These are phyloP conservation scores for Hormaphis cornu DNA, from an alignment of 1,140 invertebrate genomes.

Conservation along the genomic window DNA sequence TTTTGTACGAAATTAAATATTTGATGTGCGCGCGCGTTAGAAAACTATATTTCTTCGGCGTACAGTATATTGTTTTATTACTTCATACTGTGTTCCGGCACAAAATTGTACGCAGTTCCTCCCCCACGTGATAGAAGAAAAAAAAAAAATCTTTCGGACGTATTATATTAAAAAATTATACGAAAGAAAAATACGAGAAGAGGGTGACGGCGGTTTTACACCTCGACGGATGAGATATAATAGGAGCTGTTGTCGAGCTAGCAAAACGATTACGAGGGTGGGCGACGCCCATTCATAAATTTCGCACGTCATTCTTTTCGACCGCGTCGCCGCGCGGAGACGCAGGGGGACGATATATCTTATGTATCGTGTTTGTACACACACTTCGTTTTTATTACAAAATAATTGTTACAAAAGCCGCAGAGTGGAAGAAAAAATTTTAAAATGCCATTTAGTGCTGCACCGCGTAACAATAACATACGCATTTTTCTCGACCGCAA, in stretches of 20 bases:
- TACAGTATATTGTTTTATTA: not conserved
- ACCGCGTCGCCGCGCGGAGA: not conserved
- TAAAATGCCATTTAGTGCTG: not conserved
- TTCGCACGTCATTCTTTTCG: constrained; percentile 7
- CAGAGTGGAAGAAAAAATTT: not conserved
- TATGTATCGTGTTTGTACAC: not conserved
- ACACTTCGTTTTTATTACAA: not conserved
- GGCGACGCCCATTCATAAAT: constrained; percentile 22
- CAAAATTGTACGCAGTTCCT: not conserved
- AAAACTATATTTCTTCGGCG: not conserved
- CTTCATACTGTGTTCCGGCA: not conserved
- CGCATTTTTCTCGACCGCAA: not conserved
- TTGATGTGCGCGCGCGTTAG: not conserved
- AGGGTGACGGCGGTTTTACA: constrained; percentile 4
- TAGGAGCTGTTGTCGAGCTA: constrained; percentile 6
- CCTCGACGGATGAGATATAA: not conserved
- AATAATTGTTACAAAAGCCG: not conserved
- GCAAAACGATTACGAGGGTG: not conserved
- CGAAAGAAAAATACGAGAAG: not conserved
- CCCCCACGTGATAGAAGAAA: too few relatives aligned
- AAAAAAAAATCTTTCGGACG: too few relatives aligned
- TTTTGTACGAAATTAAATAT: too few relatives aligned
- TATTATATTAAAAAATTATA: constrained; percentile 26
- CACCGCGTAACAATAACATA: too few relatives aligned
- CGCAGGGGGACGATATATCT: not conserved